A percentile compares a stretch with the other conserved stretches of the same genome.
Evolutionary conservation across 2,888 invertebrate genomes (phyloP).

Genomic region (Meghimatium bilineatum): DNA sequence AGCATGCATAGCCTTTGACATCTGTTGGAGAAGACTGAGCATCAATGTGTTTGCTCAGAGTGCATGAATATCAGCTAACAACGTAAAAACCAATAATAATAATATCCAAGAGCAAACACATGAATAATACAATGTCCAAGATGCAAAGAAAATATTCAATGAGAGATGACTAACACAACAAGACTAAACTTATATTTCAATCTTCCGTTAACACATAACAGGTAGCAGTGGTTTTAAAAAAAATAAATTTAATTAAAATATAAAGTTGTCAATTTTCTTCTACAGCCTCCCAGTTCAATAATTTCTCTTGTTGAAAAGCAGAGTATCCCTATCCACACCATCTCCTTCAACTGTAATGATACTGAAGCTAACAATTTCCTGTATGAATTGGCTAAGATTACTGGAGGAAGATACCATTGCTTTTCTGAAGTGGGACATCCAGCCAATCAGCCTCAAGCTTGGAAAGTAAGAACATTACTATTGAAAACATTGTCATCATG

Average conservation of each 20-base stretch:
- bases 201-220: not conserved
- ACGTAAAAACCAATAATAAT: too few relatives aligned
- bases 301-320: conserved; percentile 76
- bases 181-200: not conserved
- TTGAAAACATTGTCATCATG: not conserved
- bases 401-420: conserved; percentile 76
- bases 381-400: conserved; percentile 72
- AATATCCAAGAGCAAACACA: too few relatives aligned
- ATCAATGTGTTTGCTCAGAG: too few relatives aligned
- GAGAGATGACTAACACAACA: not conserved
- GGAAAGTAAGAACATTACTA: conserved; percentile 66
- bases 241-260: not conserved
- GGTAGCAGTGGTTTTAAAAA: not conserved
- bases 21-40: too few relatives aligned
- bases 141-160: too few relatives aligned
- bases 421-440: conserved; percentile 70
- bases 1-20: too few relatives aligned
- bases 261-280: conserved; percentile 7
- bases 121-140: too few relatives aligned
- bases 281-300: conserved; percentile 75
- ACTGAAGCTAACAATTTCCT: conserved; percentile 76
- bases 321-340: conserved; percentile 76
- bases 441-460: conserved; percentile 73
- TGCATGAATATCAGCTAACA: too few relatives aligned
- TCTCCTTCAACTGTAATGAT: conserved; percentile 78